These are phyloP conservation scores for Varecia variegata DNA, from an alignment of 2,797 vertebrate species.

Conservation along the genomic window DNA sequence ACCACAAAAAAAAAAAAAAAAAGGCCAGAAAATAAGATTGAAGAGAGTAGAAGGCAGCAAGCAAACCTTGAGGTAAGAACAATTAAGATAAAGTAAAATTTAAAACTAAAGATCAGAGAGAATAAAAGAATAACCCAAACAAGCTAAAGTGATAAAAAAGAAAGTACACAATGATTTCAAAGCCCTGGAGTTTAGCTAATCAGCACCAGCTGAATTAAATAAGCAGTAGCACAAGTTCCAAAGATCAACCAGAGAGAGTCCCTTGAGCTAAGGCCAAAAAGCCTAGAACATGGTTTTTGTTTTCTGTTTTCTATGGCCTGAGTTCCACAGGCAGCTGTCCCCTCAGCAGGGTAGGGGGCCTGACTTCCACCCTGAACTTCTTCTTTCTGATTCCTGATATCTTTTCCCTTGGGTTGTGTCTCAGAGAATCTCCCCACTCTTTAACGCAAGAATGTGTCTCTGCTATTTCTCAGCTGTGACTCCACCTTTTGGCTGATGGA, in stretches of 20 bases:
- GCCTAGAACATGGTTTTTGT: not conserved
- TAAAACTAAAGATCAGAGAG: constrained; percentile 54
- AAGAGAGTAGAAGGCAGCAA: not conserved
- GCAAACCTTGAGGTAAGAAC: not conserved
- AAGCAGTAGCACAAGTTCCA: not conserved
- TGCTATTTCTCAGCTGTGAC: not conserved
- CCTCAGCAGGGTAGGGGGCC: not conserved
- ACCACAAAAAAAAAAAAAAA: not conserved
- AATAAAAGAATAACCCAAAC: constrained; percentile 34
- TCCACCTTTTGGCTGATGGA: not conserved
- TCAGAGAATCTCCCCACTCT: not conserved
- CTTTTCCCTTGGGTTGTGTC: not conserved
- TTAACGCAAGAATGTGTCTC: not conserved
- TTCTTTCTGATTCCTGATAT: not conserved
- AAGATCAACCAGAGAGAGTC: not conserved
- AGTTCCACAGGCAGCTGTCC: not conserved
- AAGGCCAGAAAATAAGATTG: not conserved
- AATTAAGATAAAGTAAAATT: constrained; percentile 37
- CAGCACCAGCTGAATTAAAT: constrained; percentile 1
- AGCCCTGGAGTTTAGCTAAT: not conserved
- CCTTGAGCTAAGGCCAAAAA: not conserved
- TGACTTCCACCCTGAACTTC: not conserved
- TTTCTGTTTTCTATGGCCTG: not conserved
- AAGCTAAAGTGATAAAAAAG: constrained; percentile 8
- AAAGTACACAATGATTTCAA: constrained; percentile 53